Base-by-base conservation (phyloP, 1,140 invertebrate genomes). In the Zelostemma sp. region DNA sequence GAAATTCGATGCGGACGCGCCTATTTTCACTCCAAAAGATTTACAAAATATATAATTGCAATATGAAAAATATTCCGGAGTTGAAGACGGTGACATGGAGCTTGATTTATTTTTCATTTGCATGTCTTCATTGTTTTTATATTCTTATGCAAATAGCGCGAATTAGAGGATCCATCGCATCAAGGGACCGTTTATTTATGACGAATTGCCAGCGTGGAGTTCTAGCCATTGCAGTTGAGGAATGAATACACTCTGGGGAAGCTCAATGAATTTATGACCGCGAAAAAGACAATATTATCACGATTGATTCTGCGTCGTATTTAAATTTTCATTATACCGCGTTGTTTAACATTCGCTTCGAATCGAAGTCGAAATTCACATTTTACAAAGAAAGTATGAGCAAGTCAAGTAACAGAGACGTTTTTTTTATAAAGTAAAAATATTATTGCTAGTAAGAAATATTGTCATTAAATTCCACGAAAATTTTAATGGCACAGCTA, bases 401-500 rank as follows among this genome's bases (percentile, higher is more conserved):
- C n/a, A n/a, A n/a, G n/a, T n/a, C n/a, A n/a, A n/a, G n/a, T n/a
- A n/a, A n/a, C n/a, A n/a, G n/a, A n/a, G n/a, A n/a, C n/a, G n/a
- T n/a, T 25, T 25, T 25, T 4, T 25, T 8, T 25, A 4, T 25
- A 8, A 25, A 3, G 21, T 4, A 8, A 3, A 25, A 25, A 25
- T 4, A 25, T 25, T 25, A 38, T n/a, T 4, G n/a, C 12, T n/a
- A 3, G 9, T 38, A 2, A 38, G 4, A n/a, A 38, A 38, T 5
- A 38, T 38, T 11, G 12, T n/a, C 12, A 38, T 38, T 38, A 38
- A 38, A n/a, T 38, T n/a, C n/a, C 35, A n/a, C 9, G 19, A 15
- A 58, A 54, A 61, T 66, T 58, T 66, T 59, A 62, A 61, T 62
- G 28, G 16, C 62, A 71, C 66, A 62, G 66, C 59, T 65, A 59